These are phyloP conservation scores for Drosophila bipectinata DNA, from an alignment of 1,140 invertebrate species.

Conservation along the genomic window DNA sequence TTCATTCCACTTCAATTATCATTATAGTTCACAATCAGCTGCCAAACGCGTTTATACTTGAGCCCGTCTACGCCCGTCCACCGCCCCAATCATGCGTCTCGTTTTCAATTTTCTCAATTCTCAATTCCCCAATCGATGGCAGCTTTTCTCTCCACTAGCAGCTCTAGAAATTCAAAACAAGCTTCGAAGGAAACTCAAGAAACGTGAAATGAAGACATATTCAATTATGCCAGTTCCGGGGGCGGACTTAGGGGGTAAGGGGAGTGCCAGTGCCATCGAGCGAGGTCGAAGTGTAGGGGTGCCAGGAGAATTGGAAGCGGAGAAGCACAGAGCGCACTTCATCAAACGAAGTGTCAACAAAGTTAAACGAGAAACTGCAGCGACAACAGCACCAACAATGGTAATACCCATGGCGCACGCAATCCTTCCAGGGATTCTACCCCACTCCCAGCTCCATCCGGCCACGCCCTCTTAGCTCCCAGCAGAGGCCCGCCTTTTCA, in stretches of 20 bases:
- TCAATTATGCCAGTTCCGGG: constrained; percentile 53
- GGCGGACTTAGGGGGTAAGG: not conserved
- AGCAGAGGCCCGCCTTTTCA: constrained; percentile 17
- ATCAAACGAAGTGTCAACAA: constrained; percentile 75
- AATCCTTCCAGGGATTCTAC: constrained; percentile 35
- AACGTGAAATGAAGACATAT: constrained; percentile 57
- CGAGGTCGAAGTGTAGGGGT: not conserved
- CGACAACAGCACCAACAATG: constrained; percentile 52
- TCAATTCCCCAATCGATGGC: constrained; percentile 62
- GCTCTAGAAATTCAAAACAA: constrained; percentile 63
- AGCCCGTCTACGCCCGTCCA: not conserved
- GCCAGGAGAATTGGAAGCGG: constrained; percentile 20
- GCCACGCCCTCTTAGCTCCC: constrained; percentile 1
- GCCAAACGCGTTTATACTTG: constrained; percentile 39
- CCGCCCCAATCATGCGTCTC: constrained; percentile 56
- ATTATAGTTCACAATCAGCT: constrained; percentile 59
- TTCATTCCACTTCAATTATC: constrained; percentile 54
- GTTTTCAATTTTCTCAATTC: constrained; percentile 67
- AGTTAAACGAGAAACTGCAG: constrained; percentile 74
- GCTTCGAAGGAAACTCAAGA: constrained; percentile 35
- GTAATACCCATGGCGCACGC: constrained; percentile 61
- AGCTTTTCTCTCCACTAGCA: constrained; percentile 38
- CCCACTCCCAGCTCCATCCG: not conserved
- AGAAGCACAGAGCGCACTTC: constrained; percentile 52
- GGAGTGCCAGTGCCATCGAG: not conserved